phyloP scores from a whole-genome alignment of 2,113 vertebrate species.

The Serinus canaria region DNA sequence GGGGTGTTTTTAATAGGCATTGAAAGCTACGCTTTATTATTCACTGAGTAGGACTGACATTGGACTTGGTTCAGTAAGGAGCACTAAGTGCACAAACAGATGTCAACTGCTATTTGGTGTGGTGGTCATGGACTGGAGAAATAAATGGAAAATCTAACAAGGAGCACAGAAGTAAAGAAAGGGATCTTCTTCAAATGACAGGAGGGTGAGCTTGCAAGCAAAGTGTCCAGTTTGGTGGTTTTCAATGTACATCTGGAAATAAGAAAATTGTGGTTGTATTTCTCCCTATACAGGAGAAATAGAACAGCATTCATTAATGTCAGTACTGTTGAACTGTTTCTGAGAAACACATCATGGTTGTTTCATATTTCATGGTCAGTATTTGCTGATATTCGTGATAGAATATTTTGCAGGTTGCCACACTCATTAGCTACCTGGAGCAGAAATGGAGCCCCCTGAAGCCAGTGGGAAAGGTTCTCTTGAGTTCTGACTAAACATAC shows the following conservation, averaged over 20 bases:
- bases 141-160: conserved; percentile 7
- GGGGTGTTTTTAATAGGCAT: conserved; percentile 16
- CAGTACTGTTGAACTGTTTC: neutral
- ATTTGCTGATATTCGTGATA: neutral
- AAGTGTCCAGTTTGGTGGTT: neutral
- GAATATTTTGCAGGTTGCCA: neutral
- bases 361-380: neutral
- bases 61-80: conserved; percentile 17
- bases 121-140: neutral
- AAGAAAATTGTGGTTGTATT: neutral
- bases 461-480: neutral
- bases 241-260: neutral
- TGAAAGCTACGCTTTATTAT: conserved; percentile 28
- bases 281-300: neutral
- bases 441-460: neutral
- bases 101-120: conserved; percentile 22
- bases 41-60: neutral
- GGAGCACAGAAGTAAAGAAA: neutral
- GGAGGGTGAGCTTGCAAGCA: neutral
- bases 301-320: neutral
- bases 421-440: neutral
- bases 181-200: neutral
- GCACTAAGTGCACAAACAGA: conserved; percentile 29
- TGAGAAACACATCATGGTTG: neutral
- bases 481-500: neutral